These are phyloP conservation scores for Orientallactaga bullata DNA, from an alignment of 2,113 vertebrate genomes.

Conservation along the genomic window DNA sequence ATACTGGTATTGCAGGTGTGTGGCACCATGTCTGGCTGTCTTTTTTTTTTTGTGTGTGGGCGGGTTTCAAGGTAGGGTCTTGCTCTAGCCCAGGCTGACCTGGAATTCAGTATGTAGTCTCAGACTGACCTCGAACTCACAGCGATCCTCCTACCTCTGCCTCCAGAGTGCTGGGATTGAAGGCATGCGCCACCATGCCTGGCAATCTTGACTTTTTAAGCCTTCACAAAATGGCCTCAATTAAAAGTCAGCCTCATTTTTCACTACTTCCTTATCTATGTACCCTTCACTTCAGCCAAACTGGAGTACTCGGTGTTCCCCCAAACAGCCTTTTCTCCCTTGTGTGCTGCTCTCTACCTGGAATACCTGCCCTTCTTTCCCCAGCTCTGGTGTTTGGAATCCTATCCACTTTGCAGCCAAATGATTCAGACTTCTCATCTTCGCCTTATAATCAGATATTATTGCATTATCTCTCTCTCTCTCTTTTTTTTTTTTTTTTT, in stretches of 20 bases:
- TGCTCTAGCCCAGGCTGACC: too few relatives aligned
- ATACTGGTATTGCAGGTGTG: neutral
- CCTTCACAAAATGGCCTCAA: neutral
- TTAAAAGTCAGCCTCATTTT: neutral
- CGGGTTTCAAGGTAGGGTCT: too few relatives aligned
- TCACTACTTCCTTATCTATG: slow-evolving; percentile 3
- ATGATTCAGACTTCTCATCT: neutral
- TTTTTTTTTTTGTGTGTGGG: too few relatives aligned
- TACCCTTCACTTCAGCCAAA: slow-evolving; percentile 34
- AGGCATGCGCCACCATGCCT: neutral
- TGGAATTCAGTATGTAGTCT: too few relatives aligned
- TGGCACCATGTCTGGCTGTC: neutral
- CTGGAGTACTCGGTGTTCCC: neutral
- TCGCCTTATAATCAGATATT: neutral
- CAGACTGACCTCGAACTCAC: too few relatives aligned
- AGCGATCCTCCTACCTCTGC: neutral
- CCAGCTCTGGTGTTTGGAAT: neutral
- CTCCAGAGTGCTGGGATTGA: neutral
- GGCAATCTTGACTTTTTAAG: neutral
- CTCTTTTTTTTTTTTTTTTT: too few relatives aligned
- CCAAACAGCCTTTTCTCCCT: neutral
- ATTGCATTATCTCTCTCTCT: neutral
- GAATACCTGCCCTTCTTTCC: neutral
- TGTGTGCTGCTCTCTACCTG: neutral
- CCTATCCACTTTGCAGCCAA: neutral